Base-by-base conservation (phyloP, 2,113 vertebrate genomes). In the Elephas maximus region DNA sequence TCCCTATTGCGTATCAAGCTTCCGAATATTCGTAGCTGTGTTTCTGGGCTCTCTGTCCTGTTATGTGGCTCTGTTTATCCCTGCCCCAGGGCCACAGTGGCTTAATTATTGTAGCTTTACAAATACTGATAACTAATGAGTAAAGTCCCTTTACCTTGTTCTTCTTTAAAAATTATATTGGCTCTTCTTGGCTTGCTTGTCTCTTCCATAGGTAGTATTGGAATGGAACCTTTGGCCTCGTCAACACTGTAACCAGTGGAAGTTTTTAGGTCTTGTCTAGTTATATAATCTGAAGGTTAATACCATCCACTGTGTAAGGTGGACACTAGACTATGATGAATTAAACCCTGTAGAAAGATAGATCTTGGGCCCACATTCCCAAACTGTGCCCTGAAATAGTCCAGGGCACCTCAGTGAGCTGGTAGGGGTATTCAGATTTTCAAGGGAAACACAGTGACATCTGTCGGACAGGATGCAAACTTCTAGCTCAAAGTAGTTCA, bases 61-160 rank as follows among this genome's bases (percentile, higher is more conserved):
- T 83, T 80, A 73, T 1, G 11, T 92, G 84, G 9, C 67, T 86
- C 37, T 84, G n/a, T 74, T 84, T 84, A 41, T 57, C 62, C 8
- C n/a, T 48, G 21, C 57, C 77, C 65, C 37, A 83, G 69, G 94
- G 78, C 87, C 44, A 2, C 60, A 53, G 37, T 92, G 51, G 9
- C 26, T 85, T 91, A 76, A 84, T 93, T 85, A 71, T 12, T 69
- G 7, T 78, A 77, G 80, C 80, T 85, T 90, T 93, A 14, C 65
- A 67, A 85, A 77, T 92, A 65, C 30, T 60, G 17, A 18, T 28
- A 85, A 62, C 45, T 79, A 44, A 86, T 33, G 30, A 88, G 8
- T 91, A 20, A 15, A 83, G 37, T 80, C 30, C 28, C 33, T 41
- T 91, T 87, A 41, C 37, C 93, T 95, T 81, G 45, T 89, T 94